phyloP scores from a whole-genome alignment of 2,113 vertebrate species.

The Tetrax tetrax region DNA sequence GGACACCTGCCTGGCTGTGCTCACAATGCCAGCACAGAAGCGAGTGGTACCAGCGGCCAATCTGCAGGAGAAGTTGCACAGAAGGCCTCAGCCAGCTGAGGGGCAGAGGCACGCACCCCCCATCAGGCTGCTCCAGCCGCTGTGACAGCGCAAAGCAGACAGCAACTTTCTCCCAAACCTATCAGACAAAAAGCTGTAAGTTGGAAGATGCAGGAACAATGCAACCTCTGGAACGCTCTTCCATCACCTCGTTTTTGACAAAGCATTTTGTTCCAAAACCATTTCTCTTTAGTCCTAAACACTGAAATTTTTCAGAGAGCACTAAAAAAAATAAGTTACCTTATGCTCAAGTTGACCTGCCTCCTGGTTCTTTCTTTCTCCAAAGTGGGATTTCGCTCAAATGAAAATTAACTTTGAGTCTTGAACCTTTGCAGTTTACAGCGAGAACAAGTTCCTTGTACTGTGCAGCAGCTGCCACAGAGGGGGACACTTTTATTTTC shows the following conservation, averaged over 20 bases:
- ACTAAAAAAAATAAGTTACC: background rate
- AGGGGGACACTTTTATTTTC: accelerated
- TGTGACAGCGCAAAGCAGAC: background rate
- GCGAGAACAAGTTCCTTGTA: background rate
- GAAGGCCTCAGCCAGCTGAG: background rate
- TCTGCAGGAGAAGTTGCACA: constrained; percentile 69
- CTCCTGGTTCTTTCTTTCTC: background rate
- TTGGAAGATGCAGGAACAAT: accelerated
- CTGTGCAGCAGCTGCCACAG: background rate
- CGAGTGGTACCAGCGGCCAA: constrained; percentile 93
- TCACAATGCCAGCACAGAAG: constrained; percentile 92
- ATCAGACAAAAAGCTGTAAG: background rate
- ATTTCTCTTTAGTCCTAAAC: background rate
- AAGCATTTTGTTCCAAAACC: accelerated
- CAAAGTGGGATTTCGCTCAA: background rate
- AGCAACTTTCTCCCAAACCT: background rate
- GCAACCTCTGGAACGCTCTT: background rate
- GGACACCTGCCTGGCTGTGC: constrained; percentile 85
- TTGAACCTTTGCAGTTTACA: background rate
- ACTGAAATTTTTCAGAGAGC: background rate
- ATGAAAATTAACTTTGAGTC: background rate
- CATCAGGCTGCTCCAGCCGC: background rate
- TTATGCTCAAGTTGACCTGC: background rate
- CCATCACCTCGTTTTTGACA: background rate
- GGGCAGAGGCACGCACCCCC: background rate